Percentiles rank a stretch among this genome's conserved stretches.
Conservation (phyloP, 2,797 vertebrate species). For the Pyrocephalus nanus region DNA sequence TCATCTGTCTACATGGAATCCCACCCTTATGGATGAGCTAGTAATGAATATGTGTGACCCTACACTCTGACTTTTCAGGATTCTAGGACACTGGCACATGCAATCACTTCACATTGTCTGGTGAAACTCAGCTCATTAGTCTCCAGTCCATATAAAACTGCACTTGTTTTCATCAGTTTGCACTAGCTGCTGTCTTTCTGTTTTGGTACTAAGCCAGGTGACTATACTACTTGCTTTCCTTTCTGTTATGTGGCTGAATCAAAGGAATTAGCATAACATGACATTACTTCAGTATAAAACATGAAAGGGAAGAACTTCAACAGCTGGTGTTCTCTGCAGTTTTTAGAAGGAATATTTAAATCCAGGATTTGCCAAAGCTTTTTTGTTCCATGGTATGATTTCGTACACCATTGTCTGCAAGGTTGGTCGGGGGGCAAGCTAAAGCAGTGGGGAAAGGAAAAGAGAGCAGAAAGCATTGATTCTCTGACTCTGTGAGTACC, state of each 20-base stretch:
- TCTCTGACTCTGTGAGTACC: not conserved
- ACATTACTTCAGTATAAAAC: not conserved
- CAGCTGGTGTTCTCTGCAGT: not conserved
- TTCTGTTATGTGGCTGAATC: not conserved
- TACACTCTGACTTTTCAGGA: not conserved
- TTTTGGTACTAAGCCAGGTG: not conserved
- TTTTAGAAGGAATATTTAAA: not conserved
- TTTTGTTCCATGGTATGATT: not conserved
- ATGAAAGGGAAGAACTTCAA: not conserved
- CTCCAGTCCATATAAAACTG: not conserved
- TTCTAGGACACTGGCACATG: not conserved
- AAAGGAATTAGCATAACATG: not conserved
- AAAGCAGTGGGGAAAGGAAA: not conserved
- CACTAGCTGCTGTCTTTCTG: not conserved
- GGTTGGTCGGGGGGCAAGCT: not conserved
- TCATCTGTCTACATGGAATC: not conserved
- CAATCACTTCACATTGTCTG: not conserved
- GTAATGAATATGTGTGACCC: accelerated
- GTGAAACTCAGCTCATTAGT: not conserved
- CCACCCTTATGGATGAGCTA: not conserved
- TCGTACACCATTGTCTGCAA: not conserved
- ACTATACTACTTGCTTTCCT: not conserved
- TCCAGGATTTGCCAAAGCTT: not conserved
- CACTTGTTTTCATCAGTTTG: not conserved
- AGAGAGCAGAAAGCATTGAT: not conserved